phyloP scores from a whole-genome alignment of 2,888 invertebrate genomes.

The Andrena dorsata region DNA sequence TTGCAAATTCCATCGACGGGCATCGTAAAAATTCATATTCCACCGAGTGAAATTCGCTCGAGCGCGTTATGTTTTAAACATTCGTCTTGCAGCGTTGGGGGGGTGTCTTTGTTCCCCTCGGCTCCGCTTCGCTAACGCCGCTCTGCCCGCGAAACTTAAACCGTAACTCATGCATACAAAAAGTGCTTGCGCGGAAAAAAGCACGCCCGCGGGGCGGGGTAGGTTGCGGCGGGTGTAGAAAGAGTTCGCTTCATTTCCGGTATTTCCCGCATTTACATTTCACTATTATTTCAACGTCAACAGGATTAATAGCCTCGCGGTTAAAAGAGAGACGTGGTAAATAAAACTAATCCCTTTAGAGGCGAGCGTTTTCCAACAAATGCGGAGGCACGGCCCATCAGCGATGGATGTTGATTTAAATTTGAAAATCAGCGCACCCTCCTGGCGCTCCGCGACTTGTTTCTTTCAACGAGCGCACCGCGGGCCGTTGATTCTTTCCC shows the following conservation, averaged over 20 bases:
- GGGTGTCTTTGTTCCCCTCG: conserved; percentile 18
- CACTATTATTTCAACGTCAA: conserved; percentile 50
- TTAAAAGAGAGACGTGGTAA: conserved; percentile 7
- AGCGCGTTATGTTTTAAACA: conserved; percentile 18
- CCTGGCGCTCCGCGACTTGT: not conserved
- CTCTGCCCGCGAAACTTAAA: conserved; percentile 42
- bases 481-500: not conserved
- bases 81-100: not conserved
- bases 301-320: conserved; percentile 43
- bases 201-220: not conserved
- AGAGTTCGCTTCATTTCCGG: conserved; percentile 38
- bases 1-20: not conserved
- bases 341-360: conserved; percentile 37
- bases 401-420: not conserved
- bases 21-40: conserved; percentile 10
- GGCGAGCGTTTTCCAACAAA: conserved; percentile 1
- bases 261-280: conserved; percentile 54
- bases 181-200: conserved; percentile 35
- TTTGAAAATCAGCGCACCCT: not conserved
- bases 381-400: not conserved
- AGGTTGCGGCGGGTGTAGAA: conserved; percentile 2
- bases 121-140: conserved; percentile 29
- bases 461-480: not conserved
- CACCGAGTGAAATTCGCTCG: not conserved
- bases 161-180: conserved; percentile 53